Conservation (phyloP, 2,888 invertebrate species). For the Isoperla grammatica region DNA sequence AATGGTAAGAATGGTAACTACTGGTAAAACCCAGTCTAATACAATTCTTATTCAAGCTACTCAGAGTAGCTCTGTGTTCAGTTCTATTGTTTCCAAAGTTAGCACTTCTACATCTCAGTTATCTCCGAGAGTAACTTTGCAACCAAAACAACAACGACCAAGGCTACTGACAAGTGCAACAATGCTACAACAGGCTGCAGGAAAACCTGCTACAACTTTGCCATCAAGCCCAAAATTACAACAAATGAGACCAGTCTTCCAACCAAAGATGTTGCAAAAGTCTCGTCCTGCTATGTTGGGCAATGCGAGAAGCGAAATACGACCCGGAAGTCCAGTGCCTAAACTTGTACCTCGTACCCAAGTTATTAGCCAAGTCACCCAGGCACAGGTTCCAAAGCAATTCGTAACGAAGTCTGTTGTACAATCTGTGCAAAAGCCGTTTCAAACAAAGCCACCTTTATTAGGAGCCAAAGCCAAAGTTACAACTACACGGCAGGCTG, state of each 20-base stretch:
- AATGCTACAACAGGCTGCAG: constrained; percentile 2
- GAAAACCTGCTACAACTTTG: neutral
- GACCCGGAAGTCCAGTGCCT: neutral
- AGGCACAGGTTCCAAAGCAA: neutral
- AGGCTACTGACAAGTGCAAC: constrained; percentile 10
- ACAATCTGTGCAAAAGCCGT: no score
- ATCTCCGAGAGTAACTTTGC: constrained; percentile 1
- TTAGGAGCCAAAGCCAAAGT: constrained; percentile 11
- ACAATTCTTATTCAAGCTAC: constrained; percentile 24
- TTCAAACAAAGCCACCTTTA: no score
- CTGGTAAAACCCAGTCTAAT: constrained; percentile 17
- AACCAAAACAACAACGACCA: neutral
- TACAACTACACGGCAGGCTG: constrained; percentile 33
- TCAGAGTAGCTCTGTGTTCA: neutral
- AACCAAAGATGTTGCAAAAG: constrained; percentile 23
- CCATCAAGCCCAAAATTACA: constrained; percentile 12
- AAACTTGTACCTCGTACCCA: constrained; percentile 7
- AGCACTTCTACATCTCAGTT: neutral
- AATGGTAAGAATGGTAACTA: neutral
- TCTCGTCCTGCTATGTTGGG: neutral
- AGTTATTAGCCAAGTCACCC: constrained; percentile 9
- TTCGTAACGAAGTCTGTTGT: no score
- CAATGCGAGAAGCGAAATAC: neutral
- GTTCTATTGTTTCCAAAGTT: no score
- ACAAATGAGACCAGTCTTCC: constrained; percentile 2